Percentiles rank a stretch among this genome's conserved stretches.
Evolutionary conservation across 2,797 vertebrate species (phyloP).

Genomic region (Steatocranus sp.): DNA sequence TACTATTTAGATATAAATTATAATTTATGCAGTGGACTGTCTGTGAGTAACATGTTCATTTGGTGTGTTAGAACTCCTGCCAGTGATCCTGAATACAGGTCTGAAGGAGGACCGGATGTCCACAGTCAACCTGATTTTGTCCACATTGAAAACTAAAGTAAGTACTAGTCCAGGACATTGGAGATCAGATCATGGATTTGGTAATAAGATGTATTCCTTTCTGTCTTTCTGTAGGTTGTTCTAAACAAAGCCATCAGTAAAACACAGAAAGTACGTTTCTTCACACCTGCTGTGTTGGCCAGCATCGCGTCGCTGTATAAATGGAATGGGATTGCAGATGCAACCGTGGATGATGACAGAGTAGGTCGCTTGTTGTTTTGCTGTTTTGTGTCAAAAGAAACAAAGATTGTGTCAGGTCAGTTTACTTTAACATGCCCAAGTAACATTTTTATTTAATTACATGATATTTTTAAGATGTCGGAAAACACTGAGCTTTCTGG

Average conservation of each 20-base stretch:
- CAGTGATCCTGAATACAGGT: conserved; percentile 83
- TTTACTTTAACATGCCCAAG: neutral
- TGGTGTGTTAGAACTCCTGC: conserved; percentile 82
- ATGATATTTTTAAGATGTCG: conserved; percentile 7
- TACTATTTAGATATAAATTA: conserved; percentile 44
- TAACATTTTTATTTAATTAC: neutral
- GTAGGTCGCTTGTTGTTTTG: conserved; percentile 57
- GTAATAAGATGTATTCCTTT: neutral
- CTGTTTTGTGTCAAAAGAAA: neutral
- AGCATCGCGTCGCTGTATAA: conserved; percentile 86
- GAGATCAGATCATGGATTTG: neutral
- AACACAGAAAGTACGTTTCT: conserved; percentile 95
- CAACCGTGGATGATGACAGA: conserved; percentile 60
- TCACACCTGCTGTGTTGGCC: conserved; percentile 80
- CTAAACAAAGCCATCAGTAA: conserved; percentile 87
- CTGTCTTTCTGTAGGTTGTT: conserved; percentile 78
- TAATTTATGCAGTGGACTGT: neutral
- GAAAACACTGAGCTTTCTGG: conserved; percentile 70
- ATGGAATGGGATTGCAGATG: conserved; percentile 90
- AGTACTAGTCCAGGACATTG: neutral
- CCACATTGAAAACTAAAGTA: conserved; percentile 87
- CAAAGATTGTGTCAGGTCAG: neutral
- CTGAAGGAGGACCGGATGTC: conserved; percentile 91
- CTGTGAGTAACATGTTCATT: neutral
- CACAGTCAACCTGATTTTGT: conserved; percentile 84